Conservation (phyloP, 2,888 invertebrate genomes). For the Amphipoea oculea region DNA sequence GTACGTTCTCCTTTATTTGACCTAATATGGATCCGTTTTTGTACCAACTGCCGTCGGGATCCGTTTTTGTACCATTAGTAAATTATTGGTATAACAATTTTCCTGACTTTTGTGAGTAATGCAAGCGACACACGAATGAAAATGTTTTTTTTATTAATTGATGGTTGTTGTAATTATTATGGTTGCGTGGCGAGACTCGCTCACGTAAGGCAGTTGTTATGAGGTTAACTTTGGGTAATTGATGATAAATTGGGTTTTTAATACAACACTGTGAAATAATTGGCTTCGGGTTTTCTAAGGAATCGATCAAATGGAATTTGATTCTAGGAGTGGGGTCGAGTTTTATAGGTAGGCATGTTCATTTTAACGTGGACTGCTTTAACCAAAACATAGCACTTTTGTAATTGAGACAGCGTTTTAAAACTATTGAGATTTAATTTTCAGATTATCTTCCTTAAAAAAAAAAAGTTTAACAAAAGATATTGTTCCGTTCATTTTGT, state of each 20-base stretch:
- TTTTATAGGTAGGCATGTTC: neutral
- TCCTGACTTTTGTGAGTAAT: slow-evolving; percentile 53
- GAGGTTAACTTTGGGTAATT: slow-evolving; percentile 39
- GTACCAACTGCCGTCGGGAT: neutral
- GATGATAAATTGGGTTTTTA: slow-evolving; percentile 49
- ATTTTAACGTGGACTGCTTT: neutral
- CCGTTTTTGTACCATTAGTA: slow-evolving; percentile 30
- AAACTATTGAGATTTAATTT: neutral
- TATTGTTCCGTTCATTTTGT: neutral
- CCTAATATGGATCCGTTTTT: slow-evolving; percentile 27
- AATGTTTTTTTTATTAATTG: slow-evolving; percentile 31
- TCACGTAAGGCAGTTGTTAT: slow-evolving; percentile 57
- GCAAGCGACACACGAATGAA: slow-evolving; percentile 40
- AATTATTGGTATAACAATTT: slow-evolving; percentile 19
- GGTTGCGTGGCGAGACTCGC: slow-evolving; percentile 53
- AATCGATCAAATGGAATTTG: slow-evolving; percentile 5
- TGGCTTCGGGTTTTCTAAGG: neutral
- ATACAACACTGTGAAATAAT: slow-evolving; percentile 1
- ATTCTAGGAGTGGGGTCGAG: neutral
- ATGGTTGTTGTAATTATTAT: slow-evolving; percentile 39
- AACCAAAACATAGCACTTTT: neutral
- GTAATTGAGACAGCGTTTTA: neutral
- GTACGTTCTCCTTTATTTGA: slow-evolving; percentile 1
- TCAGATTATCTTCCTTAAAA: too few relatives aligned
- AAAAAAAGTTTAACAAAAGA: neutral